phyloP scores from a whole-genome alignment of 2,797 vertebrate genomes.

The Arctocebus calabarensis region DNA sequence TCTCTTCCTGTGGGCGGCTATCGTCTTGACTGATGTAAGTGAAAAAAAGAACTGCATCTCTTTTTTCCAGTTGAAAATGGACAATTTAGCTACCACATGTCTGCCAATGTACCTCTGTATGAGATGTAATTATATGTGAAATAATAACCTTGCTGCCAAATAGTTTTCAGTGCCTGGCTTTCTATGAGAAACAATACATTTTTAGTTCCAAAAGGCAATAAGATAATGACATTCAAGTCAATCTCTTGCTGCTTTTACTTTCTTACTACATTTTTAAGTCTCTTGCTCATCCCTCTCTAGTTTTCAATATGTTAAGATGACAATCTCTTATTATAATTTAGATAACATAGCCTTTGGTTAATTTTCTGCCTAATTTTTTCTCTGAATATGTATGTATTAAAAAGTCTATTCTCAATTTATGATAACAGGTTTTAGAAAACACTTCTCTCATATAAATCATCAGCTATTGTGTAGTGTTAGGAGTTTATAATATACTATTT shows the following conservation, averaged over 20 bases:
- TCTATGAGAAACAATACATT: conserved; percentile 85
- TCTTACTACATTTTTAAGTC: conserved; percentile 74
- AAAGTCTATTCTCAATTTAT: conserved; percentile 78
- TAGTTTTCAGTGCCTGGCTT: conserved; percentile 83
- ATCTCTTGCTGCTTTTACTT: conserved; percentile 80
- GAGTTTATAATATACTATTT: conserved; percentile 71
- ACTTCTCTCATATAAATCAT: conserved; percentile 77
- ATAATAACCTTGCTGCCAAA: conserved; percentile 84
- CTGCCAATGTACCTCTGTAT: conserved; percentile 79
- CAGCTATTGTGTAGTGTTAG: conserved; percentile 63
- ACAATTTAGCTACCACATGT: conserved; percentile 83
- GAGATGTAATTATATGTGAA: conserved; percentile 85
- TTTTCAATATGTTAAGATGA: conserved; percentile 80
- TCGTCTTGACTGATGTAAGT: conserved; percentile 83
- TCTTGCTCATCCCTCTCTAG: conserved; percentile 72
- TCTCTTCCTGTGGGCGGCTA: conserved; percentile 82
- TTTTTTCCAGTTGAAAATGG: conserved; percentile 84
- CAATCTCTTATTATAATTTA: conserved; percentile 82
- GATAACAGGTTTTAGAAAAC: conserved; percentile 80
- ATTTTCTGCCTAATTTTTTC: conserved; percentile 72
- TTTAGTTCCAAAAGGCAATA: conserved; percentile 83
- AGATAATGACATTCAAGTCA: conserved; percentile 84
- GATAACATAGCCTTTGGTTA: conserved; percentile 79
- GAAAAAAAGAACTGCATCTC: conserved; percentile 81
- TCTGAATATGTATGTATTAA: conserved; percentile 73